These are phyloP conservation scores for Aleiodes testaceus DNA, from an alignment of 2,888 invertebrate species.

Conservation along the genomic window DNA sequence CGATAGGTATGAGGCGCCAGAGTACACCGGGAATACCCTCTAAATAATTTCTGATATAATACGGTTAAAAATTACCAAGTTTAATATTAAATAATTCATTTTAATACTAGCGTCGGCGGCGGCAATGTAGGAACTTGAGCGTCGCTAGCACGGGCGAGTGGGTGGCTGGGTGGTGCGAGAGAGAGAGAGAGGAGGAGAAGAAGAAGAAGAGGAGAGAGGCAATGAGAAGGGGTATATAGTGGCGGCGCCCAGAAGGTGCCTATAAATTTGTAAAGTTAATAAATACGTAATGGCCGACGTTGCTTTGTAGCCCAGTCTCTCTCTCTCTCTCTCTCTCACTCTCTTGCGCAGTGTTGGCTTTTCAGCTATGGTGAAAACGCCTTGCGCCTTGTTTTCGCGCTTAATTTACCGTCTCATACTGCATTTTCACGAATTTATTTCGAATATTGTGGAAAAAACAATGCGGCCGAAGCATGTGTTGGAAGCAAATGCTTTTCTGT, in stretches of 20 bases:
- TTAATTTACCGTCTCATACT: slow-evolving; percentile 24
- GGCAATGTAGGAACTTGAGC: slow-evolving; percentile 41
- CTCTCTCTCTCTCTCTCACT: slow-evolving; percentile 58
- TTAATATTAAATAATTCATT: slow-evolving; percentile 78
- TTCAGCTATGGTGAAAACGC: slow-evolving; percentile 40
- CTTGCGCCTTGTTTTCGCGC: slow-evolving; percentile 24
- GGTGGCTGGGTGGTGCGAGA: slow-evolving; percentile 25
- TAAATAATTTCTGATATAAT: slow-evolving; percentile 71
- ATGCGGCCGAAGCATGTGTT: slow-evolving; percentile 21
- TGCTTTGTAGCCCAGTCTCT: slow-evolving; percentile 68
- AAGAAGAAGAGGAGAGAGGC: slow-evolving; percentile 22
- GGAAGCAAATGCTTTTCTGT: slow-evolving; percentile 16
- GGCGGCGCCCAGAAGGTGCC: slow-evolving; percentile 67
- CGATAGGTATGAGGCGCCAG: slow-evolving; percentile 37
- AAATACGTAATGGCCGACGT: slow-evolving; percentile 72
- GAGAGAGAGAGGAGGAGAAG: slow-evolving; percentile 33
- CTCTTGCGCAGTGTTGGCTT: slow-evolving; percentile 46
- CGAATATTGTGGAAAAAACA: slow-evolving; percentile 23
- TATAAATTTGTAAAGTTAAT: slow-evolving; percentile 73
- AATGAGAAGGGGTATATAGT: slow-evolving; percentile 30
- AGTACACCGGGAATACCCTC: slow-evolving; percentile 43
- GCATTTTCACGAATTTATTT: slow-evolving; percentile 30
- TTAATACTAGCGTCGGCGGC: slow-evolving; percentile 74
- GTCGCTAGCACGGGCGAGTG: slow-evolving; percentile 32
- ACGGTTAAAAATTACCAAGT: slow-evolving; percentile 76